These are phyloP conservation scores for Napeogenes inachia DNA, from an alignment of 2,888 invertebrate species.

Conservation along the genomic window DNA sequence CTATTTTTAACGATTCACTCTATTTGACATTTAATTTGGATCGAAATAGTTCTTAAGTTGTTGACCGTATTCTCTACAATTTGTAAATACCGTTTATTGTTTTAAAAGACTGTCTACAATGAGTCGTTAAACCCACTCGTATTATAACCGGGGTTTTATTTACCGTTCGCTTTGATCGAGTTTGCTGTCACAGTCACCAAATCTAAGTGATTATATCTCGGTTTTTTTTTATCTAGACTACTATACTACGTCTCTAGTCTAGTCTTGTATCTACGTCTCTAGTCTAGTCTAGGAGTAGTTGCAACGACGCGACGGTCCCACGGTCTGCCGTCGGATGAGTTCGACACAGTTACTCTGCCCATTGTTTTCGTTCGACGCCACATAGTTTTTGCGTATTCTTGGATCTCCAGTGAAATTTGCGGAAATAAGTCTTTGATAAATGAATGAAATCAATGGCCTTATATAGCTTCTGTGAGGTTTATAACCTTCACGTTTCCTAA, in stretches of 20 bases:
- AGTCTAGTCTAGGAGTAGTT: conserved; percentile 3
- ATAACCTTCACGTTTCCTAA: no score
- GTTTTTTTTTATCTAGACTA: not conserved
- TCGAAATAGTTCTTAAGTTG: not conserved
- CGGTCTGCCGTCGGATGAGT: conserved; percentile 29
- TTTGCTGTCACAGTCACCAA: no score
- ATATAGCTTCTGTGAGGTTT: not conserved
- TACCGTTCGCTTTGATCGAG: no score
- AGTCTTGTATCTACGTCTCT: no score
- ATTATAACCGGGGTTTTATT: no score
- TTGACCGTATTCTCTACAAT: no score
- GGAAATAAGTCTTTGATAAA: conserved; percentile 27
- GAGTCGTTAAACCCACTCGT: no score
- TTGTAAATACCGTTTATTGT: no score
- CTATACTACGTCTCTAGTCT: not conserved
- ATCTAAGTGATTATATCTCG: not conserved
- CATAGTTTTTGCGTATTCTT: conserved; percentile 55
- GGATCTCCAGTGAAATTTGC: conserved; percentile 55
- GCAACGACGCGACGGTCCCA: conserved; percentile 11
- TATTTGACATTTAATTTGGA: not conserved
- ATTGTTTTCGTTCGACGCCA: conserved; percentile 47
- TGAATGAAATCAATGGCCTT: conserved; percentile 16
- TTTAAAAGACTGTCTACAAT: no score
- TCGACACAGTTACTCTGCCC: conserved; percentile 47
- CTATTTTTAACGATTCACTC: not conserved